Base-by-base conservation (phyloP, 2,888 invertebrate genomes). In the Microdon myrmicae region DNA sequence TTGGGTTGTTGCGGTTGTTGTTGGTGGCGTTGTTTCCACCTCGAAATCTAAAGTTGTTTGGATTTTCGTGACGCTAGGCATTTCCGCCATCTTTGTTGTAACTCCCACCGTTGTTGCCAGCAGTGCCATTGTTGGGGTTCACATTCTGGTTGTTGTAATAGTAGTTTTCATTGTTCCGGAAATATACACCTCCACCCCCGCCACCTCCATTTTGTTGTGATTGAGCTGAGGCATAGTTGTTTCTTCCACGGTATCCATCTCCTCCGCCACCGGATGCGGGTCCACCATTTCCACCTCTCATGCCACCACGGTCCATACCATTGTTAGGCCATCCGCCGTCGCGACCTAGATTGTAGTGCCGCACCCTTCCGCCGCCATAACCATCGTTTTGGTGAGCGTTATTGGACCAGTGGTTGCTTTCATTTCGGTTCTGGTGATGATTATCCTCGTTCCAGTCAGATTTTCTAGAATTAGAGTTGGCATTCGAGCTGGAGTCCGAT, bases 151-250 rank as follows among this genome's bases (percentile, higher is more conserved):
- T 70, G 38, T 72, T 69, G 22, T 70, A 71, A 14, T 71, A 71
- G 19, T 66, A 44, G 14, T 73, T 72, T 14, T 78, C 78, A 51
- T 78, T 78, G 61, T 78, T 78, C 29, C 77, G 77, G 73, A 76
- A 77, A 49, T 76, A 78, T 2, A 77, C 75, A 13, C 76, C 71
- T 32, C 73, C 71, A 19, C 74, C 69, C 39, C 67, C 53, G n/a
- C 70, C 72, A 12, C 73, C 68, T 10, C 73, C 74, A 25, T 74
- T 73, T 29, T 73, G 73, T 38, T 71, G 69, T 0, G 69, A 68
- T 38, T 69, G 66, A 3, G 70, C 68, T 5, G 70, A 70, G 14
- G 67, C 47, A 31, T 72, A 71, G 39, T 72, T 70, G 29, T 54
- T 67, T 9, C 47, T 35, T 31, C 69, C 68, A 17, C 68, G 67